Evolutionary conservation across 1,140 invertebrate species (phyloP), one percentile per base, ranked within the genome.

Genomic region (Achroia grisella): DNA sequence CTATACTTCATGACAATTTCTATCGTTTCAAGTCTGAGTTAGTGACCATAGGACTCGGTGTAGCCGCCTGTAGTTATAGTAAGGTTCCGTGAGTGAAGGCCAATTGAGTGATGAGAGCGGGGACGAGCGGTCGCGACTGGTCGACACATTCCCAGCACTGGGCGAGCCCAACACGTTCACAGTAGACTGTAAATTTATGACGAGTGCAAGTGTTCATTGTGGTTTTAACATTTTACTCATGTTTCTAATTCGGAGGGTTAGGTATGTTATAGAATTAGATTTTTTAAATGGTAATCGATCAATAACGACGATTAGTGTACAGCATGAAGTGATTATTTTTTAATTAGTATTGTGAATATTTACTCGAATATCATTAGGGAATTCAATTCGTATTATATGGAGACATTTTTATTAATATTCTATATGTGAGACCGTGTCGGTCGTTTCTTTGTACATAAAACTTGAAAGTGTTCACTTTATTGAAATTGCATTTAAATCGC

Each of bases 291-390:
- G 54, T 55, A 58, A 65, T 63, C 66, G 65, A 67, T 62, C 55
- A 52, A 54, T 59, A 51, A 66, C 57, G 66, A 61, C 58, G 56
- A 65, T 65, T 56, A 56, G 45, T 77, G 71, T 75, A 75, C 72
- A 74, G 74, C 60, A 50, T 64, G 62, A 66, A 59, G 64, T 74
- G 60, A 64, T 76, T 67, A 67, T 71, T 67, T 71, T 60, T 56
- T 69, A 65, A 52, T 78, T 63, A 74, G 62, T 65, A 70, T 76
- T 76, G 79, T 81, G 71, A 78, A 84, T 81, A 78, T 79, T 74
- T 81, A 77, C 77, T 84, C 77, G 80, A 81, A 84, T 84, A 84
- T 80, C 72, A 72, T 69, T 67, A 62, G 70, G 59, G 48, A 64
- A 62, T 71, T 66, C 56, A 64, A 63, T 76, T 77, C 71, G 67